A percentile compares a stretch with the other conserved stretches of the same genome.
Conservation (phyloP, 2,888 invertebrate species). For the Phortica magna region DNA sequence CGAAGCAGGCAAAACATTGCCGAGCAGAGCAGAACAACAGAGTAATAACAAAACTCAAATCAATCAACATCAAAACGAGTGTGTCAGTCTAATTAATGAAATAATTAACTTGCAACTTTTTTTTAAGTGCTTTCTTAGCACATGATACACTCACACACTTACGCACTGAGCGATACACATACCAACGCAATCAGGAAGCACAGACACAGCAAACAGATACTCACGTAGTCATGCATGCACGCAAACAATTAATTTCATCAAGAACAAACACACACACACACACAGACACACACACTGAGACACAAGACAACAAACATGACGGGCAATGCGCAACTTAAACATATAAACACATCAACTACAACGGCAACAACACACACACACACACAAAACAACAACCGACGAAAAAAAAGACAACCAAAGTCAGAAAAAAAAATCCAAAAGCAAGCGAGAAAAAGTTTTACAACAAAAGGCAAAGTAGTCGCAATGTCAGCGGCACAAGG, state of each 20-base stretch:
- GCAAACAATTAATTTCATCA: conserved; percentile 63
- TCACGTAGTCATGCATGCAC: conserved; percentile 41
- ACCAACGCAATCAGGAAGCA: not conserved
- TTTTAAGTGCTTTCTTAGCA: conserved; percentile 60
- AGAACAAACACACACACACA: conserved; percentile 32
- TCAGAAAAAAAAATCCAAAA: conserved; percentile 17
- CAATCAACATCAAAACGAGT: conserved; percentile 63
- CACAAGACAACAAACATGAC: not conserved
- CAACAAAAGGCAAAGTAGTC: conserved; percentile 23
- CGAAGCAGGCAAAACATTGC: not conserved
- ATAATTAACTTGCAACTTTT: conserved; percentile 68
- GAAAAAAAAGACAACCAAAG: conserved; percentile 16
- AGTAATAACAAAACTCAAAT: conserved; percentile 49
- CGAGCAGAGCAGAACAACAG: not conserved
- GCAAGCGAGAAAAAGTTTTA: conserved; percentile 25
- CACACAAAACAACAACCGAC: conserved; percentile 2
- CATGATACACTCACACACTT: conserved; percentile 29
- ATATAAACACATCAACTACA: not conserved
- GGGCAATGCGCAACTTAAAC: not conserved
- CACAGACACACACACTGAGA: not conserved
- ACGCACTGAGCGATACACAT: no score
- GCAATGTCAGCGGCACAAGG: conserved; percentile 21
- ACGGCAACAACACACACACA: conserved; percentile 24
- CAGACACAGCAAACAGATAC: conserved; percentile 22
- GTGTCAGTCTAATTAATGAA: conserved; percentile 63